These are phyloP conservation scores for Morone saxatilis DNA, from an alignment of 2,113 vertebrate genomes.

Conservation along the genomic window DNA sequence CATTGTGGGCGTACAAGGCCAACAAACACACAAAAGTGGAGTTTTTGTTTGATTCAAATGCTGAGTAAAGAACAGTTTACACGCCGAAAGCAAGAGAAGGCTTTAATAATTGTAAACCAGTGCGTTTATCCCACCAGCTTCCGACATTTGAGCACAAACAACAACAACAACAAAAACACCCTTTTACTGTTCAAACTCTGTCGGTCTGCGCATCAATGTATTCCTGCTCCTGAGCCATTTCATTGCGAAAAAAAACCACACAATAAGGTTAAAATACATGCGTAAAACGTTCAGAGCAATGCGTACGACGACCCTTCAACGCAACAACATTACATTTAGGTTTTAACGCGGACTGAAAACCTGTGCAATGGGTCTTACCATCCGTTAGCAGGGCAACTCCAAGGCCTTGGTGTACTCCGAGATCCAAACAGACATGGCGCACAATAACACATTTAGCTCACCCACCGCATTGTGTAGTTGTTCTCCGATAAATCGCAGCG, in stretches of 20 bases:
- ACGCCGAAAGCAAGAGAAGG: neutral
- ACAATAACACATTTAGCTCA: neutral
- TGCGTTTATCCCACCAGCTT: accelerated
- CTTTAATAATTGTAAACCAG: accelerated
- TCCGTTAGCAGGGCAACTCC: conserved; percentile 63
- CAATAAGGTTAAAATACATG: neutral
- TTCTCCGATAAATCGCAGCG: neutral
- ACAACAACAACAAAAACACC: neutral
- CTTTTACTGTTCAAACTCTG: conserved; percentile 40
- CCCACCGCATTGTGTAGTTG: conserved; percentile 7
- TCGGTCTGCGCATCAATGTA: neutral
- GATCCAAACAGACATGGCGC: conserved; percentile 44
- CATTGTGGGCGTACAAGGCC: conserved; percentile 19
- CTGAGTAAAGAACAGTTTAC: neutral
- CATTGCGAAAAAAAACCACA: neutral
- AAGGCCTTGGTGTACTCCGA: conserved; percentile 52
- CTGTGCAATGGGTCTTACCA: conserved; percentile 59
- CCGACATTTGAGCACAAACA: neutral
- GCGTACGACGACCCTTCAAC: accelerated
- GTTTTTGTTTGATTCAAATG: neutral
- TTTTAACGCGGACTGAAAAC: neutral
- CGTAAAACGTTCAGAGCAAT: accelerated
- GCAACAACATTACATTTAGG: neutral
- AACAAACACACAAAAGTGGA: neutral
- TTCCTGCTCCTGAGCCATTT: neutral